A percentile compares a stretch with the other conserved stretches of the same genome.
These are phyloP conservation scores for Microplitis deprimator DNA, from an alignment of 2,888 invertebrate species.

Conservation along the genomic window DNA sequence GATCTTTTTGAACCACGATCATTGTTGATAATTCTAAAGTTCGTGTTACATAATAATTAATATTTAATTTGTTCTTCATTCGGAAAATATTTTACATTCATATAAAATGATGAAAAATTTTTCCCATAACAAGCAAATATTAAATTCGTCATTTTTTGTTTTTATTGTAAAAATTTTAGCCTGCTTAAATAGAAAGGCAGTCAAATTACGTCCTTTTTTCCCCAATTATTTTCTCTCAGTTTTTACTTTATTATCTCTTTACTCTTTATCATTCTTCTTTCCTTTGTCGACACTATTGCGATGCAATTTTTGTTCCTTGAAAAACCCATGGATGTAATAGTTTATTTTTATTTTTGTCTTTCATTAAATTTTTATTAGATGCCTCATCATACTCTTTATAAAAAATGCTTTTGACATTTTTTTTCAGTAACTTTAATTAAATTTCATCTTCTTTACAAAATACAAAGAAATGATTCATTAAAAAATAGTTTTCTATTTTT, in stretches of 20 bases:
- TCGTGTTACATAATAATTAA: too few species aligned
- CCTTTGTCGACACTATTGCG: constrained; percentile 58
- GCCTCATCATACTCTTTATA: not conserved
- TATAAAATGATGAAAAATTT: too few species aligned
- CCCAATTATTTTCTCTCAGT: constrained; percentile 39
- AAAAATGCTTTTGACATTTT: constrained; percentile 27
- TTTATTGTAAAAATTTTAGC: constrained; percentile 13
- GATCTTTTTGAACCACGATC: too few species aligned
- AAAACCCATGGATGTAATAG: not conserved
- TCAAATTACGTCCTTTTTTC: constrained; percentile 30
- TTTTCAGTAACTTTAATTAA: constrained; percentile 4
- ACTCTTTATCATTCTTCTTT: constrained; percentile 29
- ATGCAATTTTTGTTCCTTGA: constrained; percentile 34
- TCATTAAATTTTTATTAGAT: not conserved
- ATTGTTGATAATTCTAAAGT: too few species aligned
- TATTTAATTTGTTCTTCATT: too few species aligned
- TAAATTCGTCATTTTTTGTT: not conserved
- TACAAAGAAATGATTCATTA: too few species aligned
- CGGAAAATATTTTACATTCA: too few species aligned
- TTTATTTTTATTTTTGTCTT: not conserved
- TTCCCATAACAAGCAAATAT: too few species aligned
- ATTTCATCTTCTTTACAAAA: not conserved
- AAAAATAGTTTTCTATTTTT: too few species aligned
- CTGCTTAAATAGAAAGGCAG: constrained; percentile 29
- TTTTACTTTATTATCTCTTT: constrained; percentile 42